These are phyloP conservation scores for Lepidurus packardi DNA, from an alignment of 1,140 invertebrate genomes.

Conservation along the genomic window DNA sequence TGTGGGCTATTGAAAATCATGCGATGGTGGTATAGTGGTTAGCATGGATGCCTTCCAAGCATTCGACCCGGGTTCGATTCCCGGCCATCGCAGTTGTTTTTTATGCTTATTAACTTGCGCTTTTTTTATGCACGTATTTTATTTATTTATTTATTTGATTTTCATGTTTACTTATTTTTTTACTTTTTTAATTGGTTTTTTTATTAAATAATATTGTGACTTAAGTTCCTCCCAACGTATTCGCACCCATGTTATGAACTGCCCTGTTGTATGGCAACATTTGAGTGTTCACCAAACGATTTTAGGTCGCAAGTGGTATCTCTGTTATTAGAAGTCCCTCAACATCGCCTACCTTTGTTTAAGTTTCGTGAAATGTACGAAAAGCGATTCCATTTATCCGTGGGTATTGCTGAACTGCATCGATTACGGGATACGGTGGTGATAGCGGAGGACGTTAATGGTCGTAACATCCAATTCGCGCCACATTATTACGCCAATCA, in stretches of 20 bases:
- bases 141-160: background rate
- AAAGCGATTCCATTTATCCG: constrained; percentile 67
- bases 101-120: background rate
- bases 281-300: background rate
- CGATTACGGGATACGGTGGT: constrained; percentile 69
- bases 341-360: constrained; percentile 68
- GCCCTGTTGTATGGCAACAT: background rate
- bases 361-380: constrained; percentile 81
- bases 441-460: constrained; percentile 56
- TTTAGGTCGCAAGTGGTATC: constrained; percentile 49
- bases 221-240: background rate
- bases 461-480: constrained; percentile 28
- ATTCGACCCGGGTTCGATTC: constrained; percentile 93
- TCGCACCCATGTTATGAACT: background rate
- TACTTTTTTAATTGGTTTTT: background rate
- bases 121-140: constrained; percentile 52
- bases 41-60: constrained; percentile 91
- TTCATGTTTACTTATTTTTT: background rate
- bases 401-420: constrained; percentile 73
- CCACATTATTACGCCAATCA: background rate
- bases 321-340: constrained; percentile 63
- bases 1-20: background rate
- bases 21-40: constrained; percentile 80
- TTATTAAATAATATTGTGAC: too few species aligned
- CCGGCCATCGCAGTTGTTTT: constrained; percentile 66